Conservation (phyloP, 2,888 invertebrate genomes). For the Notodonta ziczac region DNA sequence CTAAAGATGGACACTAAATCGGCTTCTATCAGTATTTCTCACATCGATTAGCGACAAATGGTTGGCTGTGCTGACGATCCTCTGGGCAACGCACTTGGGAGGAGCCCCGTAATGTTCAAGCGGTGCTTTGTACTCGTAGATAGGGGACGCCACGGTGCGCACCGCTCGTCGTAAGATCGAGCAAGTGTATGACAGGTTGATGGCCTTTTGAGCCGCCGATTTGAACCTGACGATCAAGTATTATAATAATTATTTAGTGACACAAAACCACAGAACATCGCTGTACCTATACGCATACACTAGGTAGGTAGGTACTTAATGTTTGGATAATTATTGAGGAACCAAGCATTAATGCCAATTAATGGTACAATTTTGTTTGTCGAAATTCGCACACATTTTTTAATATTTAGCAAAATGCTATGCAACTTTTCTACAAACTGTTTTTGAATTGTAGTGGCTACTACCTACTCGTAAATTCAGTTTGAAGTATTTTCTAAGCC, state of each 20-base stretch:
- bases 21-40: conserved; percentile 22
- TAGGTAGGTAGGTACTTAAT: too few relatives aligned
- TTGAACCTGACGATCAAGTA: conserved; percentile 49
- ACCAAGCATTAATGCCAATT: too few relatives aligned
- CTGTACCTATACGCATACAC: too few relatives aligned
- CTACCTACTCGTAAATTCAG: too few relatives aligned
- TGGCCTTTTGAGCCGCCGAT: conserved; percentile 48
- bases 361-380: too few relatives aligned
- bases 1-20: conserved; percentile 6
- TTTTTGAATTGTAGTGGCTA: too few relatives aligned
- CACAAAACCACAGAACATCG: too few relatives aligned
- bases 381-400: too few relatives aligned
- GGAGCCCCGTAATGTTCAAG: conserved; percentile 52
- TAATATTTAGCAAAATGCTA: too few relatives aligned
- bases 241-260: neutral
- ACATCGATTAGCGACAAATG: conserved; percentile 37
- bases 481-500: too few relatives aligned
- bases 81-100: conserved; percentile 57
- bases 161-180: conserved; percentile 55
- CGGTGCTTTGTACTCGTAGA: conserved; percentile 59
- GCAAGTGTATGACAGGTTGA: conserved; percentile 40
- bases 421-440: too few relatives aligned
- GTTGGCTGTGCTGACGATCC: conserved; percentile 46
- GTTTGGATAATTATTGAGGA: too few relatives aligned
- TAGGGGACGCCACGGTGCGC: conserved; percentile 42